Evolutionary conservation across 1,140 invertebrate genomes (phyloP), one percentile per base, ranked within the genome.

Genomic region (Pseudomyrmex concolor): DNA sequence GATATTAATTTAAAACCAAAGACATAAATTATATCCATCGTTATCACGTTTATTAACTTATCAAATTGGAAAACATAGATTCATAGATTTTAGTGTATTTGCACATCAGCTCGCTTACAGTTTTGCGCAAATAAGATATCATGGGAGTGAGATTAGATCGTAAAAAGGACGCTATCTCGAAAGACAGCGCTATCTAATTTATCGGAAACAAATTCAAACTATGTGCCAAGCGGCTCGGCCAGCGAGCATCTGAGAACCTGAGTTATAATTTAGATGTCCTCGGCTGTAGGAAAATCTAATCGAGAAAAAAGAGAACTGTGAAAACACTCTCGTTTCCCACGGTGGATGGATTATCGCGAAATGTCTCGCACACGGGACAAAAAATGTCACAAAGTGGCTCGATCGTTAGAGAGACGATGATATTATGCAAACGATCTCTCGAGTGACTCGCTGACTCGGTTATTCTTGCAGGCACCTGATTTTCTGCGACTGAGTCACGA

Each of bases 401-500:
- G 68, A 72, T 84, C 34, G 22, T 66, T 50, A 59, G 34, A 34
- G 34, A 34, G 10, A 70, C 59, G 48, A 51, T 71, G 84, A 57
- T 78, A 84, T 87, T 70, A 84, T 67, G 82, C 68, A 67, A 87
- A 87, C 1, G 82, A 62, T 43, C 48, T 50, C 15, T 2, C 22
- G 55, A 74, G 43, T 2, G 25, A 15, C n/a, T 25, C 25, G 55
- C 51, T 22, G 45, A 3, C 62, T 70, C 15, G 55, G 57, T 45
- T 48, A 50, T 59, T 54, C 48, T 45, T 25, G 17, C 12, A 9
- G 60, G 57, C 51, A 48, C 57, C 25, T 80, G 85, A 54, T 84
- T 78, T 83, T 87, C 84, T 72, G 17, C 45, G 74, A 82, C 66
- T 83, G 62, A 59, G 59, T 70, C 83, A 70, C 66, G 54, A 59